Base-by-base conservation (phyloP, 2,113 vertebrate species). In the Spizaetus ornatus region DNA sequence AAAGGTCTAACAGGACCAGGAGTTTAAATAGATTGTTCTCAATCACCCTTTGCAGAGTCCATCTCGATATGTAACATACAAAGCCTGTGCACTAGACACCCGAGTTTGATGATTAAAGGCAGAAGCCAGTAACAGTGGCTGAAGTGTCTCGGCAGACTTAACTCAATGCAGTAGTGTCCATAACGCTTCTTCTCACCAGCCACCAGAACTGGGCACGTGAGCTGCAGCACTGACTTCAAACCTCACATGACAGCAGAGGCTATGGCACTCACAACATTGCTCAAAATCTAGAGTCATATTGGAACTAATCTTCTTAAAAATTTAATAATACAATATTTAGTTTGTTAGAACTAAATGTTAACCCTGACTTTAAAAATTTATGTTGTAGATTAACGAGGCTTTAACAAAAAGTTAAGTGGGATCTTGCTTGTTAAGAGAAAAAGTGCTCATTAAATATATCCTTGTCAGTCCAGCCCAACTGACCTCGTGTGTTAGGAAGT, bases 141-240 rank as follows among this genome's bases (percentile, higher is more conserved):
- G 45, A 31, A 34, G 14, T 10, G 32, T 26, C 20, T 38, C 56
- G 27, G 10, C 2, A 42, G 38, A 17, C 3, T 70, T 38, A 32
- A 14, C 4, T 14, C 19, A 8, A 0, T 0, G 6, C 10, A 18
- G 18, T 21, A 36, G 18, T 7, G n/a, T 11, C 47, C 18, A 3
- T 3, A 3, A 7, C 1, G 4, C 19, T 36, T 7, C 66, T 69
- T 19, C 43, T 67, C 42, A 25, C 26, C 59, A 65, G 13, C 4
- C 65, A 20, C 36, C 50, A 78, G 50, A 32, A 32, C 15, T 18
- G 63, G 40, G 10, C 36, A 38, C 0, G 0, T 16, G 42, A 73
- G 32, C 13, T 31, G 2, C 17, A 21, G 10, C 29, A 18, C 7
- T 58, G n/a, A 0, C 7, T 48, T 43, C 25, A 85, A 62, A 62